Evolutionary conservation across 2,797 vertebrate species (phyloP), one percentile per base, ranked within the genome.

Genomic region (Lepus oiostolus): DNA sequence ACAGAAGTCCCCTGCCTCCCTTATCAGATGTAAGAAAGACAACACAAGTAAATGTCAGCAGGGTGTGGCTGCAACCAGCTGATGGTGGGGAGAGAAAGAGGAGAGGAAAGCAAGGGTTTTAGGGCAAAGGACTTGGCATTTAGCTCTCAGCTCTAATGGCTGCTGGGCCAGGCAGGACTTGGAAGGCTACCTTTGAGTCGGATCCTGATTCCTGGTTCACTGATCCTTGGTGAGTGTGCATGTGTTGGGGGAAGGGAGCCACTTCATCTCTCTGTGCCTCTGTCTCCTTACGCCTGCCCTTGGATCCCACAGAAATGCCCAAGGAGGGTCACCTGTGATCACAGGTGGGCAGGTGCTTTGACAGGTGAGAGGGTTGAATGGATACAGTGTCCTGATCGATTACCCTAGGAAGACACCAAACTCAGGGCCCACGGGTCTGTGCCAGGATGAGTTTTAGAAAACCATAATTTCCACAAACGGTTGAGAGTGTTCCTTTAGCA

Each of bases 401-500:
- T 4, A 2, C 17, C 32, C n/a, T 65, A n/a, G 50, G 7, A 42
- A 85, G 76, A 87, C 6, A 74, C 17, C 19, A 68, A 68, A 63
- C 47, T 8, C 4, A n/a, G 1, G 8, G 32, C 9, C 19, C 63
- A 32, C 3, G 28, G 13, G 32, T n/a, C 32, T 21, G 1, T 0
- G 0, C 38, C 10, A 71, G 58, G 8, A 26, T 7, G 35, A 71
- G 26, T 76, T 75, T 79, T 71, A 60, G 21, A 80, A 87, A 52
- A 65, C 28, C n/a, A 74, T 38, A 12, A 7, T 89, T 84, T 74
- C n/a, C 47, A 72, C 4, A 5, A 6, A 24, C 50, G 50, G 1
- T 17, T 7, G n/a, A 88, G 19, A 72, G 8, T 72, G 54, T 94
- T 65, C 28, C 82, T 94, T 91, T 68, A n/a, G 54, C 54, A 85